phyloP scores from a whole-genome alignment of 2,113 vertebrate species.

The Callithrix jacchus region DNA sequence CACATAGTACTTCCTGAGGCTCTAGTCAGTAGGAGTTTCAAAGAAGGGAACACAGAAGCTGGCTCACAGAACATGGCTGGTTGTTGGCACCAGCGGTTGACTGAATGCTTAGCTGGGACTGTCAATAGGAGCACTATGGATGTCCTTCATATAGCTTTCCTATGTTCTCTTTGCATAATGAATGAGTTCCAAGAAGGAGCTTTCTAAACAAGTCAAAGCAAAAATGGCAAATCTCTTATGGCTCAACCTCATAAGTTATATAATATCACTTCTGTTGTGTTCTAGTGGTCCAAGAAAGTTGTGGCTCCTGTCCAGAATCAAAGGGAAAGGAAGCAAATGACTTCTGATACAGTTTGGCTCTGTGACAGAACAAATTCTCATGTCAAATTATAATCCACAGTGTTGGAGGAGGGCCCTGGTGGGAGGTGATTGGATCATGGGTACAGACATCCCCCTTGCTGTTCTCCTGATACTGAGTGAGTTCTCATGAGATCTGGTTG shows the following conservation, averaged over 20 bases:
- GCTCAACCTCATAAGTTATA: background rate
- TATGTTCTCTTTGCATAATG: background rate
- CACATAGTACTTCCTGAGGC: too few relatives aligned
- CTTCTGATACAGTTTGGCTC: too few relatives aligned
- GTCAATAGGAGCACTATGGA: background rate
- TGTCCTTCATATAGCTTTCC: rapidly evolving
- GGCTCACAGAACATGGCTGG: background rate
- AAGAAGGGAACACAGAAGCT: background rate
- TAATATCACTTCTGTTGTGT: background rate
- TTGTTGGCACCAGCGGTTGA: background rate
- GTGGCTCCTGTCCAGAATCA: background rate
- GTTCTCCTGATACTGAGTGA: too few relatives aligned
- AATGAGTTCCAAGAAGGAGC: background rate
- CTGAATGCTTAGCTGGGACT: background rate
- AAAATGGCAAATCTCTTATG: background rate
- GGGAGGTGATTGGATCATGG: too few relatives aligned
- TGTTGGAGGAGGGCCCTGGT: too few relatives aligned
- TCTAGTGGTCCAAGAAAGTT: background rate
- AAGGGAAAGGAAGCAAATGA: background rate
- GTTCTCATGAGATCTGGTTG: too few relatives aligned
- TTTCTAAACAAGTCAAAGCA: background rate
- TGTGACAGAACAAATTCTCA: too few relatives aligned
- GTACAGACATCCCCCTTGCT: too few relatives aligned
- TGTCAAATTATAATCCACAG: too few relatives aligned
- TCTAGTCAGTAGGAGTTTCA: rapidly evolving